Base-by-base conservation (phyloP, 2,888 invertebrate genomes). In the Caenorhabditis sinica region DNA sequence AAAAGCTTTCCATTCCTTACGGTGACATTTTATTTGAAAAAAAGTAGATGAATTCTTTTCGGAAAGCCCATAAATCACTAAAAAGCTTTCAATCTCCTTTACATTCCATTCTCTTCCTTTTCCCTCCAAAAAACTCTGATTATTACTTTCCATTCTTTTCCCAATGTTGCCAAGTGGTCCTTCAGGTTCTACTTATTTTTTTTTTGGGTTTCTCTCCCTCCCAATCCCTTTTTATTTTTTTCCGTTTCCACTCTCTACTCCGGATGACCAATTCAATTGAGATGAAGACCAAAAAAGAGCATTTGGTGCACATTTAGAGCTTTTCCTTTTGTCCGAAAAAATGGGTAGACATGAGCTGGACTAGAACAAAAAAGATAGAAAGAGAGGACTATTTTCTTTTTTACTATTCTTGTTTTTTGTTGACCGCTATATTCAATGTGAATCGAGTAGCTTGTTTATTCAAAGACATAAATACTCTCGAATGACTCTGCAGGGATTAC, bases 231-330 rank as follows among this genome's bases (percentile, higher is more conserved):
- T 43, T 58, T 43, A 28, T 33, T 61, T 45, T 45, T 45, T 45
- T 45, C 45, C 45, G 15, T 15, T 45, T 45, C 17, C 17, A 17
- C n/a, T 17, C 43, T 68, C 33, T 33, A 8, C 45, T 49, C 30
- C 30, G 43, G 33, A 63, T 51, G 63, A 63, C 74, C 74, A 74
- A 68, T 66, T 75, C 58, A 68, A 68, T 68, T 53, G 76, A 76
- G 66, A 51, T 33, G 60, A 49, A 51, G 61, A 17, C 73, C 60
- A 49, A 75, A 75, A 75, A 66, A 66, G 66, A 75, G 66, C 51
- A 66, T 66, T 43, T 33, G 43, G 58, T 28, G 66, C 66, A 40
- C 65, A 74, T 51, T 58, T 56, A 23, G 45, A 60, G 36, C 13
- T 36, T 20, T 25, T 30, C n/a, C 30, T 30, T 60, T 69, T 69